Evolutionary conservation across 2,113 vertebrate genomes (phyloP), one percentile per base, ranked within the genome.

Genomic region (Menura novaehollandiae): DNA sequence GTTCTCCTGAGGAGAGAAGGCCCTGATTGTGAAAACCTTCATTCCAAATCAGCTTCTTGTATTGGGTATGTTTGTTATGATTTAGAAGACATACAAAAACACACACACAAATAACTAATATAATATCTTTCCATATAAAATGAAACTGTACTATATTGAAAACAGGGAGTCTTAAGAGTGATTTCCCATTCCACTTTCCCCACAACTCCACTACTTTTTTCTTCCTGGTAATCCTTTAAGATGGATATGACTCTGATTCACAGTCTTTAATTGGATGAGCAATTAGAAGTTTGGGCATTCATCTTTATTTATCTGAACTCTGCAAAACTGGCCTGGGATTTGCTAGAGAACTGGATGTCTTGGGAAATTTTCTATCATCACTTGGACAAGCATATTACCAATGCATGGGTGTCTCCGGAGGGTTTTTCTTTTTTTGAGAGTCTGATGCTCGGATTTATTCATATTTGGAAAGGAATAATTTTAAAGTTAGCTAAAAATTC

Each of bases 401-500:
- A 55, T 26, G 10, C 21, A 63, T 39, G 49, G 14, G 1, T 75
- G 37, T 64, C 92, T 94, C 88, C 33, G 66, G 41, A 85, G 87
- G 37, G n/a, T 7, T 82, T 44, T 13, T 66, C n/a, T n/a, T 28
- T 39, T 68, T 80, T 39, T 81, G 26, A 67, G 26, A 77, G 22
- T 43, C n/a, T 78, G 23, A 75, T 95, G 66, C 9, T 75, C 0
- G 0, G 49, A 64, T 75, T 84, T 85, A 92, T 92, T 94, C 60
- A 41, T 91, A 89, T 94, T 91, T 95, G 56, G 56, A 93, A 86
- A 83, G 7, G 28, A 88, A 51, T 68, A 1, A 78, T 85, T 91
- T 95, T 89, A 78, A 89, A 86, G 59, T 77, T 80, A 85, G 47
- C 52, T 44, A 53, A 88, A 91, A 96, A 91, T 94, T 90, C 52